phyloP scores from a whole-genome alignment of 2,113 vertebrate species.

The Nannospalax galili region DNA sequence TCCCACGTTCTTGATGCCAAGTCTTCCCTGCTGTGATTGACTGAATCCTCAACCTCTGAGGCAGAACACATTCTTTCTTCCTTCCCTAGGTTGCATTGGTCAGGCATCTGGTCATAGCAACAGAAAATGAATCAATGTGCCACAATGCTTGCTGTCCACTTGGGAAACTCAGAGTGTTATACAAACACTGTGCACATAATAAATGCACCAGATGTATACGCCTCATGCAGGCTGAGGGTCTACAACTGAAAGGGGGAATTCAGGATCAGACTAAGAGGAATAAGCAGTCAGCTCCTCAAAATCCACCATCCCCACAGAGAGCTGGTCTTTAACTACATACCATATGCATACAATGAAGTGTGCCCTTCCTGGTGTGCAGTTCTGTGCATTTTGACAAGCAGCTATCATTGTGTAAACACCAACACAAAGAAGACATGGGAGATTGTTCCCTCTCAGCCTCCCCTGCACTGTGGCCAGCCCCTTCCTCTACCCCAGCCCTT shows the following conservation, averaged over 20 bases:
- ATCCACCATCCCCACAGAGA: no score
- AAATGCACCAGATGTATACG: rapidly evolving
- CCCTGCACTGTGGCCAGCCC: neutral
- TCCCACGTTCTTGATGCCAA: neutral
- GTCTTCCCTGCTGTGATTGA: neutral
- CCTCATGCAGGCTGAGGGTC: neutral
- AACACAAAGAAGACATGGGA: neutral
- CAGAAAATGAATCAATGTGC: neutral
- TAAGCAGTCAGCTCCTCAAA: no score
- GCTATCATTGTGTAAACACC: neutral
- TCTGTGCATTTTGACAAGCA: neutral
- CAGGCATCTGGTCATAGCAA: neutral
- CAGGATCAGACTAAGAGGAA: neutral
- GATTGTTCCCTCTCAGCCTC: neutral
- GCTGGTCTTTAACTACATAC: neutral
- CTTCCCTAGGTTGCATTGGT: neutral
- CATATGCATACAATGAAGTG: neutral
- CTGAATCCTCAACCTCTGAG: neutral
- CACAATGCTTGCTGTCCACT: neutral
- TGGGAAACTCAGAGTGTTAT: rapidly evolving
- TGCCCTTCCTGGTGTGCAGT: no score
- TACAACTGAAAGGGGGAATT: neutral
- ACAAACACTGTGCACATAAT: rapidly evolving
- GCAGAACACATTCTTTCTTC: neutral
- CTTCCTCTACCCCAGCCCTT: neutral